Conservation (phyloP, 1,140 invertebrate genomes). For the Plectus sambesii region DNA sequence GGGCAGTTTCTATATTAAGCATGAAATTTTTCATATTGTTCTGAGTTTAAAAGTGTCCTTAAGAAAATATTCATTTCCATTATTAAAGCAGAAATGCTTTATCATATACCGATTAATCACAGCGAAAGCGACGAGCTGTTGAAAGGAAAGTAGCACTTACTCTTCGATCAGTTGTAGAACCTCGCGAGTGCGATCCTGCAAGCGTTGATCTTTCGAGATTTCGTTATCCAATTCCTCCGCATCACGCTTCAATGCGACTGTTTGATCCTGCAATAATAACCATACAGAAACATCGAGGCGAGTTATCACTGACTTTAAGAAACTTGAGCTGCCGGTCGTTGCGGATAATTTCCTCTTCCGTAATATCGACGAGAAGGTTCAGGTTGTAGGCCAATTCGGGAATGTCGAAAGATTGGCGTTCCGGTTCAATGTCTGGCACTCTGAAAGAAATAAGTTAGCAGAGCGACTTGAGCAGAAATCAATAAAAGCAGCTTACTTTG, state of each 20-base stretch:
- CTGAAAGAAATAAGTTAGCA: constrained; percentile 12
- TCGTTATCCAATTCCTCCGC: constrained; percentile 59
- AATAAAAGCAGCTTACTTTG: constrained; percentile 33
- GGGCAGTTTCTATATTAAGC: no score
- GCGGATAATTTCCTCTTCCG: constrained; percentile 83
- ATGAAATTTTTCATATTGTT: no score
- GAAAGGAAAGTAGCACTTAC: constrained; percentile 19
- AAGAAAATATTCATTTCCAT: no score
- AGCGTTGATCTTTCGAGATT: constrained; percentile 15
- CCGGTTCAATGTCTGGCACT: constrained; percentile 21
- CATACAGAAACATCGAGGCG: no score
- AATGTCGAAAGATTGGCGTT: constrained; percentile 53
- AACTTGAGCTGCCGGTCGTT: constrained; percentile 67
- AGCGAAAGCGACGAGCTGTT: no score
- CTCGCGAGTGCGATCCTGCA: constrained; percentile 18
- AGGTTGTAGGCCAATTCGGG: constrained; percentile 86
- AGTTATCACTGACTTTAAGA: constrained; percentile 47
- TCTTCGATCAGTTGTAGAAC: constrained; percentile 20
- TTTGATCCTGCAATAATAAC: constrained; percentile 58
- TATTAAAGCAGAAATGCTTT: no score
- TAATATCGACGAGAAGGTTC: constrained; percentile 64
- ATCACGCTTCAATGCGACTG: constrained; percentile 67
- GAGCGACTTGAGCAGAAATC: constrained; percentile 12
- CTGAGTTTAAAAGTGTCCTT: no score
- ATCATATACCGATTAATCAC: no score